Conservation (phyloP, 2,797 vertebrate genomes). For the Lacerta viridis region DNA sequence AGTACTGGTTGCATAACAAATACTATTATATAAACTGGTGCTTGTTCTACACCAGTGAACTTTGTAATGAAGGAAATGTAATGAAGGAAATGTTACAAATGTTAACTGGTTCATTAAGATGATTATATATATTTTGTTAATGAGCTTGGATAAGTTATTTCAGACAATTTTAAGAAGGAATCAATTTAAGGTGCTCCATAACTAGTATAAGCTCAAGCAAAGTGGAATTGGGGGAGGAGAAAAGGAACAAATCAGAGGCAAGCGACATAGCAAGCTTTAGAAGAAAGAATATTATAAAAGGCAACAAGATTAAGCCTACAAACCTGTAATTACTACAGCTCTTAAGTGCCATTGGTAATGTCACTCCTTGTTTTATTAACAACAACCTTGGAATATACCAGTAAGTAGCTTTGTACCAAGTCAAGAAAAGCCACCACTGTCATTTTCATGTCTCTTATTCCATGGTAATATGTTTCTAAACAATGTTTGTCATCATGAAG, state of each 20-base stretch:
- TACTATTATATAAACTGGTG: too few species aligned
- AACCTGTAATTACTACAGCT: background rate
- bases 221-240: too few species aligned
- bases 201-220: background rate
- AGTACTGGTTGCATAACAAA: too few species aligned
- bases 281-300: background rate
- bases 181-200: background rate
- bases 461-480: background rate
- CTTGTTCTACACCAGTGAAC: too few species aligned
- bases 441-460: background rate
- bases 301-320: background rate
- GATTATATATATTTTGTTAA: background rate
- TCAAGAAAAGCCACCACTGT: background rate
- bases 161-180: background rate
- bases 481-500: too few species aligned
- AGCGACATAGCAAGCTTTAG: background rate
- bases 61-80: too few species aligned
- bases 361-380: conserved; percentile 2
- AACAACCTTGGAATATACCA: background rate
- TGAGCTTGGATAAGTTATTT: background rate
- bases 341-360: background rate
- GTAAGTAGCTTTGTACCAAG: background rate
- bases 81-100: background rate
- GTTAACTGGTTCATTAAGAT: background rate
- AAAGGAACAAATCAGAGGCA: background rate